Conservation (phyloP, 35 echinoderm and acorn worm genomes). For the Holothuria glaberrima region DNA sequence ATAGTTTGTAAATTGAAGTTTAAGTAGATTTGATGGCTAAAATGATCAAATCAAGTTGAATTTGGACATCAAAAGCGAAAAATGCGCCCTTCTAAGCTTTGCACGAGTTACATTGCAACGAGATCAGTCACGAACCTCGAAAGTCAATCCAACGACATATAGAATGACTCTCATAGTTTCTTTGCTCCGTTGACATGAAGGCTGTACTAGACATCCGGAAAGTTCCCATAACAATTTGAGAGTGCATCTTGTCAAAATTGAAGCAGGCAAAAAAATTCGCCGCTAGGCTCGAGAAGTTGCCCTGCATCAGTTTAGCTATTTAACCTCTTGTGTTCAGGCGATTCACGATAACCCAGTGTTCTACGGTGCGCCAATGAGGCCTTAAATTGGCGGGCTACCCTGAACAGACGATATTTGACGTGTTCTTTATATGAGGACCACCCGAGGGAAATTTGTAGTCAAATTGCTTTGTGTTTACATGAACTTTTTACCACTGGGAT, state of each 20-base stretch:
- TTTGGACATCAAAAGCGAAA: too few species aligned
- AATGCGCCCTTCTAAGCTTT: too few species aligned
- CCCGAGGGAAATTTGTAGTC: conserved; percentile 48
- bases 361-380: conserved; percentile 11
- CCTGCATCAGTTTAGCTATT: conserved; percentile 43
- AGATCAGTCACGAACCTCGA: too few species aligned
- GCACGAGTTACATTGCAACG: too few species aligned
- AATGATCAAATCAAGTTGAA: too few species aligned
- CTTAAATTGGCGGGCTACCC: conserved; percentile 5
- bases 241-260: conserved; percentile 43
- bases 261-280: conserved; percentile 10
- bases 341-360: conserved; percentile 3
- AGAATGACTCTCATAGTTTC: too few species aligned
- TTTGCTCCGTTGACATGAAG: too few species aligned
- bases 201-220: too few species aligned
- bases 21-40: too few species aligned
- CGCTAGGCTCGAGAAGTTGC: conserved; percentile 18
- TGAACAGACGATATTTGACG: conserved; percentile 6
- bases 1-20: too few species aligned
- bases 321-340: conserved; percentile 26
- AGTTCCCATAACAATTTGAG: background rate
- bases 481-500: conserved; percentile 51
- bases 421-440: conserved; percentile 30
- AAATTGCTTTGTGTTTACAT: conserved; percentile 62
- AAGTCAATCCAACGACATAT: too few species aligned